Evolutionary conservation across 2,113 vertebrate species (phyloP).

Genomic region (Periophthalmodon schlosseri): DNA sequence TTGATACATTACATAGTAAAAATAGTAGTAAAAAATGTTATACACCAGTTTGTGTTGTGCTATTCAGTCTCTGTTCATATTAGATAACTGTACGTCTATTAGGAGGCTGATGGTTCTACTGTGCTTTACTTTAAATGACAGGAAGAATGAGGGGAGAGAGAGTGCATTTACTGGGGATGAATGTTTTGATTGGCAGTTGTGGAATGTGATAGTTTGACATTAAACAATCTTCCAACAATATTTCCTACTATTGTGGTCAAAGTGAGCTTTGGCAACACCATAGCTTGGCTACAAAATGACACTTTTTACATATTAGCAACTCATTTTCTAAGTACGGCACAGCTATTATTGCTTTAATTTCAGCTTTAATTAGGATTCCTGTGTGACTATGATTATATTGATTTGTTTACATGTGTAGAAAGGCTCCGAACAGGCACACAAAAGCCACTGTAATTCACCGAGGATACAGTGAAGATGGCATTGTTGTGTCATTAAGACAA

Average conservation of each 20-base stretch:
- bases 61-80: no score
- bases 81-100: no score
- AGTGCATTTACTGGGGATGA: no score
- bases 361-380: constrained; percentile 53
- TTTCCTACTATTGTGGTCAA: not conserved
- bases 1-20: no score
- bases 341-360: constrained; percentile 45
- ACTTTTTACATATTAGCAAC: constrained; percentile 29
- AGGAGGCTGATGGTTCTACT: no score
- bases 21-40: no score
- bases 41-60: no score
- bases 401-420: constrained; percentile 58
- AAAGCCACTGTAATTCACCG: constrained; percentile 50
- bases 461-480: constrained; percentile 54
- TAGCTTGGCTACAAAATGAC: constrained; percentile 22
- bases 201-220: not conserved
- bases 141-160: no score
- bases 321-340: constrained; percentile 44
- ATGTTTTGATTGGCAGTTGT: not conserved
- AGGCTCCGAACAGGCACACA: constrained; percentile 23
- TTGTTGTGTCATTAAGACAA: constrained; percentile 62
- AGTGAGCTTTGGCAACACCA: not conserved
- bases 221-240: not conserved
- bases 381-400: constrained; percentile 47
- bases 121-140: no score